Conservation (phyloP, 2,113 vertebrate species). For the Lamprotornis superbus region DNA sequence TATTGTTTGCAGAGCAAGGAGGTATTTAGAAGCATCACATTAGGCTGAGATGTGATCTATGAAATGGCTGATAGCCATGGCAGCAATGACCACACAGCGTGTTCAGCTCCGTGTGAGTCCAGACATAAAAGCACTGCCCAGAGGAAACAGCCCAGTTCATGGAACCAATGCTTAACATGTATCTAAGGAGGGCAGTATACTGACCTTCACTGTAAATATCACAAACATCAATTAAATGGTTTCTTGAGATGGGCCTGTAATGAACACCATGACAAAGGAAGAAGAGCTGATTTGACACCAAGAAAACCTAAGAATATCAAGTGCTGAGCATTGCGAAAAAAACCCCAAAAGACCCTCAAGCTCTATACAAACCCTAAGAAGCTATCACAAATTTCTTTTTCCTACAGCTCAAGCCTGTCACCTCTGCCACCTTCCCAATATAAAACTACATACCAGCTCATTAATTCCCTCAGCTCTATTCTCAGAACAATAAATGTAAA, state of each 20-base stretch:
- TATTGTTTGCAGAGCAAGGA: not conserved
- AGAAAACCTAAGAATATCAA: not conserved
- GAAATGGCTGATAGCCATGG: not conserved
- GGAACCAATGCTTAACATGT: not conserved
- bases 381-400: not conserved
- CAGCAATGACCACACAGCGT: not conserved
- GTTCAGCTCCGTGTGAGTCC: not conserved
- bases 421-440: not conserved
- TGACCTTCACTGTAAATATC: constrained; percentile 11
- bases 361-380: not conserved
- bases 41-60: not conserved
- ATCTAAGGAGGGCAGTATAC: not conserved
- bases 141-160: constrained; percentile 1
- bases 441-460: not conserved
- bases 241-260: constrained; percentile 1
- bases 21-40: not conserved
- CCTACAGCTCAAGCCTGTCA: not conserved
- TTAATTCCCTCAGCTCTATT: not conserved
- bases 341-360: not conserved
- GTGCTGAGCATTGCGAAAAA: not conserved
- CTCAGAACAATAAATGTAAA: not conserved
- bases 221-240: constrained; percentile 11
- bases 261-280: not conserved
- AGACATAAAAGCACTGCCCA: constrained; percentile 4
- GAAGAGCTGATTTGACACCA: not conserved